These are phyloP conservation scores for Dicranocentrus wangi DNA, from an alignment of 2,888 invertebrate genomes.

Conservation along the genomic window DNA sequence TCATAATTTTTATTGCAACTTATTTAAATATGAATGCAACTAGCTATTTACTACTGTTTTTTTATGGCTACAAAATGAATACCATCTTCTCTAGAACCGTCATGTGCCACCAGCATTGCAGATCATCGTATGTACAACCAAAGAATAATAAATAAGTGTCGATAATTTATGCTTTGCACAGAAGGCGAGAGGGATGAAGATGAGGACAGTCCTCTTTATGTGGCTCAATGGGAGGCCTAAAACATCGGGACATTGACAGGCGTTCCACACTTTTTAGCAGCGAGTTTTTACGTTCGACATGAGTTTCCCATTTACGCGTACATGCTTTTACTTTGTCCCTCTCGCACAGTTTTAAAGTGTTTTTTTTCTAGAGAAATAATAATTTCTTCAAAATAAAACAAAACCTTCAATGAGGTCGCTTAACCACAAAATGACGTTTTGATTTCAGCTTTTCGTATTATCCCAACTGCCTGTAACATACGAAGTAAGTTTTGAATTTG, in stretches of 20 bases:
- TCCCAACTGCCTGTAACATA: no score
- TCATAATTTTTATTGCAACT: slow-evolving; percentile 33
- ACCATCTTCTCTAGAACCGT: neutral
- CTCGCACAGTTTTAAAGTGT: no score
- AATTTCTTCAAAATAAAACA: neutral
- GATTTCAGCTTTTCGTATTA: no score
- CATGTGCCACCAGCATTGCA: slow-evolving; percentile 9
- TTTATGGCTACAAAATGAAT: neutral
- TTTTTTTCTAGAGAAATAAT: no score
- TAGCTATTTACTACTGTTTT: slow-evolving; percentile 11
- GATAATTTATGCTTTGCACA: slow-evolving; percentile 55
- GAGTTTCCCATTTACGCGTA: neutral
- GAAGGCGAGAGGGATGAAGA: slow-evolving; percentile 42
- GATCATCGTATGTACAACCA: neutral
- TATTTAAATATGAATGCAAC: slow-evolving; percentile 56
- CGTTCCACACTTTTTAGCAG: slow-evolving; percentile 15
- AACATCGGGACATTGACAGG: slow-evolving; percentile 31
- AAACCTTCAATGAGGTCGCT: neutral
- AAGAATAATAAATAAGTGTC: slow-evolving; percentile 24
- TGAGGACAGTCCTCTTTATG: slow-evolving; percentile 28
- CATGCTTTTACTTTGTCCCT: no score
- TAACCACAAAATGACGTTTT: neutral
- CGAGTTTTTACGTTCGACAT: neutral
- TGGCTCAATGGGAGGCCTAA: slow-evolving; percentile 44
- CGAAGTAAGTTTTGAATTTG: neutral